Evolutionary conservation across 2,113 vertebrate genomes (phyloP).

Genomic region (Asarcornis scutulata): DNA sequence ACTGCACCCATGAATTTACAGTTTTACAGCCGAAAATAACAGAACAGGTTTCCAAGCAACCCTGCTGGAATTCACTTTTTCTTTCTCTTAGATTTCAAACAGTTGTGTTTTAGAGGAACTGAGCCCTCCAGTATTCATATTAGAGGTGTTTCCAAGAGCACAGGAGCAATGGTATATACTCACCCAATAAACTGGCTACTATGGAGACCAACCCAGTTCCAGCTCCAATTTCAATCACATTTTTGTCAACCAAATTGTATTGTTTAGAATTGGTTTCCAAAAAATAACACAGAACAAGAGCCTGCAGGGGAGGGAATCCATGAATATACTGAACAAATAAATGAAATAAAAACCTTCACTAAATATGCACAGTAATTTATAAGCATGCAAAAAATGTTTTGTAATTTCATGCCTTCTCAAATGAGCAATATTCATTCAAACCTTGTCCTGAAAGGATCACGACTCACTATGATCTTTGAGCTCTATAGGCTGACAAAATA

Average conservation of each 20-base stretch:
- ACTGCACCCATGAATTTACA: background rate
- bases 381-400: background rate
- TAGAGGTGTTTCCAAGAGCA: background rate
- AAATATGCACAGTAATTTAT: background rate
- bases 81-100: background rate
- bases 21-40: background rate
- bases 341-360: background rate
- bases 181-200: constrained; percentile 91
- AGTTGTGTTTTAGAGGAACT: background rate
- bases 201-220: constrained; percentile 94
- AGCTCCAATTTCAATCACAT: constrained; percentile 94
- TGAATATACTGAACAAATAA: background rate
- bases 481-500: background rate
- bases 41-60: background rate
- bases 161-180: constrained; percentile 18
- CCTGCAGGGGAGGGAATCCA: constrained; percentile 74
- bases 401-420: background rate
- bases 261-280: constrained; percentile 87
- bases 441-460: background rate
- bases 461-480: background rate
- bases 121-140: background rate
- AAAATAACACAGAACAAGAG: constrained; percentile 92
- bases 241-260: constrained; percentile 86
- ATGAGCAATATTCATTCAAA: background rate
- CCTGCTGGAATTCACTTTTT: background rate